A percentile compares a stretch with the other conserved stretches of the same genome.
These are phyloP conservation scores for Microcebus ravelobensis DNA, from an alignment of 2,113 vertebrate species.

Conservation along the genomic window DNA sequence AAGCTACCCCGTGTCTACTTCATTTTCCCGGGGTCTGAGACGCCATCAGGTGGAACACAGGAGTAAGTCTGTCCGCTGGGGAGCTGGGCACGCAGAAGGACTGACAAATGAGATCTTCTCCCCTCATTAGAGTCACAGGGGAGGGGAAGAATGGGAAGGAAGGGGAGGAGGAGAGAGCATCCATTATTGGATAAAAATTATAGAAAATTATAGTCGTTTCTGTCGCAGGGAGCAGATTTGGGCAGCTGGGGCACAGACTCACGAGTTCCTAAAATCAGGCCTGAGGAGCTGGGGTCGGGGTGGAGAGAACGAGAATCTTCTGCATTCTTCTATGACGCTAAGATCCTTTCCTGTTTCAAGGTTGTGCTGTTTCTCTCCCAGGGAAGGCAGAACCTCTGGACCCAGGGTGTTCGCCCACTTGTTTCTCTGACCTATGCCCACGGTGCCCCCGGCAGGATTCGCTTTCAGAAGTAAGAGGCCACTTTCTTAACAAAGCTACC, in stretches of 20 bases:
- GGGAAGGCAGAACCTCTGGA: not conserved
- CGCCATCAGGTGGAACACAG: not conserved
- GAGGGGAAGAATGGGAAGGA: not conserved
- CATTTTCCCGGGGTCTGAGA: not conserved
- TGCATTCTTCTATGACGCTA: not conserved
- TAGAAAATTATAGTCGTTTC: not conserved
- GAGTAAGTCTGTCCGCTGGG: not conserved
- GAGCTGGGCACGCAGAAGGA: not conserved
- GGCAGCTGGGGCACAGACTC: not conserved
- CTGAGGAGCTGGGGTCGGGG: not conserved
- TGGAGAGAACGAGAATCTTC: not conserved
- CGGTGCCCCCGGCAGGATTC: not conserved
- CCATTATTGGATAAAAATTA: not conserved
- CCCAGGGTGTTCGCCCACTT: not conserved
- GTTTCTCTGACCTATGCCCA: not conserved
- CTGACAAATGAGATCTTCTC: not conserved
- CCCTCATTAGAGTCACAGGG: not conserved
- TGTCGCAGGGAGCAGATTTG: not conserved
- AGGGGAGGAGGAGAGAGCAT: too few relatives aligned
- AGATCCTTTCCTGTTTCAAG: not conserved
- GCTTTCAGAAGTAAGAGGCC: not conserved
- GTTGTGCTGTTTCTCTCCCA: not conserved
- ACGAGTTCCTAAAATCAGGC: not conserved
- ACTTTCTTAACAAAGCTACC: not conserved
- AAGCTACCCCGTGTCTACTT: not conserved